phyloP scores from a whole-genome alignment of 2,113 vertebrate species.

The Pleuronectes platessa region DNA sequence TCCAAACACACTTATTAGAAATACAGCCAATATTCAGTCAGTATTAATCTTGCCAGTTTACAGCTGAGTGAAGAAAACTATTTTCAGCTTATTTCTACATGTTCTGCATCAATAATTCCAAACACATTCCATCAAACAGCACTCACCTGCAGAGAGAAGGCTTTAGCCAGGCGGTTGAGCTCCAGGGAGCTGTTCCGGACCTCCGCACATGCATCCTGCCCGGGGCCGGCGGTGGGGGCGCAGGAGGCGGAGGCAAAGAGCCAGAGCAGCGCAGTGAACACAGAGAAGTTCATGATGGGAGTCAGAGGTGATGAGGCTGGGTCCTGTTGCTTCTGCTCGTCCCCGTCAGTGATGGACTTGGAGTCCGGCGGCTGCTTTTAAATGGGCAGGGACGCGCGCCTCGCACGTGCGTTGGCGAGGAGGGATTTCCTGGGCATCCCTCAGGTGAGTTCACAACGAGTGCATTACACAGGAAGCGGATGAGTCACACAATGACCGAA shows the following conservation, averaged over 20 bases:
- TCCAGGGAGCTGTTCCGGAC: constrained; percentile 17
- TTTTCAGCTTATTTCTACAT: too few relatives aligned
- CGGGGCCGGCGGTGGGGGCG: constrained; percentile 31
- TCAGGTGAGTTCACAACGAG: constrained; percentile 37
- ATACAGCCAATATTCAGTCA: too few relatives aligned
- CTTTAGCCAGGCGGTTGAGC: constrained; percentile 55
- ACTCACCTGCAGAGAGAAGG: constrained; percentile 45
- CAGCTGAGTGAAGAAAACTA: too few relatives aligned
- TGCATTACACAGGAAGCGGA: background rate
- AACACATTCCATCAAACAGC: too few relatives aligned
- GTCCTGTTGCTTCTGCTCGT: background rate
- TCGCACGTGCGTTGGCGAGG: constrained; percentile 36
- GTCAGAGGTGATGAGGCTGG: background rate
- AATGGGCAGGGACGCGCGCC: background rate
- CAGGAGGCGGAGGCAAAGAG: background rate
- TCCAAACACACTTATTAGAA: too few relatives aligned
- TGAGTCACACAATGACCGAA: background rate
- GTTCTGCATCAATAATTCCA: too few relatives aligned
- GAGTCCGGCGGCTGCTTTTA: background rate
- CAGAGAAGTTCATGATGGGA: constrained; percentile 34
- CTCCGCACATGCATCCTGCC: constrained; percentile 1
- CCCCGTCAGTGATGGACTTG: background rate
- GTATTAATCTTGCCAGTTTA: too few relatives aligned
- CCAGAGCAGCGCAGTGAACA: background rate
- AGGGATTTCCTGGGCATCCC: constrained; percentile 70